These are phyloP conservation scores for Drosophila rufa DNA, from an alignment of 1,140 invertebrate species.

Conservation along the genomic window DNA sequence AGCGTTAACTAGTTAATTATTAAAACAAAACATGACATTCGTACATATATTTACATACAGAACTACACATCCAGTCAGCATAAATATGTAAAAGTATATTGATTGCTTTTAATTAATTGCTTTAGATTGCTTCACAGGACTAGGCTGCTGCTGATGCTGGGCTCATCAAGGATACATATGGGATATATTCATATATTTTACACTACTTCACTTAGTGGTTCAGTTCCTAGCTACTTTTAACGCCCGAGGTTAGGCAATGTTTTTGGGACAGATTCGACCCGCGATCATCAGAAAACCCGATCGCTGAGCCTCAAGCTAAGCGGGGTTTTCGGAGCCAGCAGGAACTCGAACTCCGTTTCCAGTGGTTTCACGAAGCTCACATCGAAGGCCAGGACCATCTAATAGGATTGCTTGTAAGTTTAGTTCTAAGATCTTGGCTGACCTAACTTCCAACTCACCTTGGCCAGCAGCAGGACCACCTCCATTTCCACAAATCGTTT, in stretches of 20 bases:
- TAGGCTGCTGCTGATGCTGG: conserved; percentile 45
- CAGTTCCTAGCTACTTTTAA: conserved; percentile 42
- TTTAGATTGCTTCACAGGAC: conserved; percentile 51
- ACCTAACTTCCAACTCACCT: conserved; percentile 85
- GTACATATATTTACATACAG: conserved; percentile 27
- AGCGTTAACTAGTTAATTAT: conserved; percentile 27
- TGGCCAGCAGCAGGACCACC: conserved; percentile 90
- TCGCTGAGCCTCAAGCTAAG: conserved; percentile 89
- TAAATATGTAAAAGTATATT: conserved; percentile 22
- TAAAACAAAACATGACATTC: conserved; percentile 46
- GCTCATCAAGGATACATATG: conserved; percentile 21
- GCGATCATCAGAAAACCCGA: conserved; percentile 79
- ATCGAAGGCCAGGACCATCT: conserved; percentile 90
- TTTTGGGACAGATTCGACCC: conserved; percentile 1
- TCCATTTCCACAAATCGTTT: conserved; percentile 93
- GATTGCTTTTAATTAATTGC: conserved; percentile 17
- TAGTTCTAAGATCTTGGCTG: background rate
- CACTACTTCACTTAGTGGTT: conserved; percentile 52
- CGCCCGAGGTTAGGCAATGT: conserved; percentile 39
- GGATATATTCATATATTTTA: conserved; percentile 27
- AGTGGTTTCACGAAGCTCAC: conserved; percentile 89
- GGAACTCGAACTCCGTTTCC: conserved; percentile 91
- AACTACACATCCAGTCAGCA: conserved; percentile 42
- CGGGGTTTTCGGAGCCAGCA: conserved; percentile 90
- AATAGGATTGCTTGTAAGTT: conserved; percentile 10